Conservation (phyloP, 1,140 invertebrate species). For the Zaprionus capensis region DNA sequence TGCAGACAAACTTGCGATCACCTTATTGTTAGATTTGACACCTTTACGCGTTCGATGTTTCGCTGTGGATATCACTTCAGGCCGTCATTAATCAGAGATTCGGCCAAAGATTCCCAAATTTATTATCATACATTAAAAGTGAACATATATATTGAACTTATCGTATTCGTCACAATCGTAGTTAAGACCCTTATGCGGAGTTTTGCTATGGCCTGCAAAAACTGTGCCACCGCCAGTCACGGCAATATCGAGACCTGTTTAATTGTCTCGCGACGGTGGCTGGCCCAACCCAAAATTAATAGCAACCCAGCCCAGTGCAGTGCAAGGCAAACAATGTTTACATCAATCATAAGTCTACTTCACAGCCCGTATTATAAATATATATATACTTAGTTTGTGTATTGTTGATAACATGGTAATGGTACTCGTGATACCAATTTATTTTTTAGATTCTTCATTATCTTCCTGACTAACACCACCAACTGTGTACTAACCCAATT, state of each 20-base stretch:
- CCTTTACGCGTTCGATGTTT: conserved; percentile 8
- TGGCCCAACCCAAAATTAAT: conserved; percentile 23
- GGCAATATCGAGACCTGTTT: conserved; percentile 29
- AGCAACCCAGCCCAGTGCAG: neutral
- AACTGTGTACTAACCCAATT: conserved; percentile 44
- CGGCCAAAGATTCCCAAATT: conserved; percentile 10
- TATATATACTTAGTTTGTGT: neutral
- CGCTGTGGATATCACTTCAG: conserved; percentile 1
- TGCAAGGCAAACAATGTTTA: neutral
- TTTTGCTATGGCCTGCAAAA: conserved; percentile 29
- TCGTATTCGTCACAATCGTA: conserved; percentile 10
- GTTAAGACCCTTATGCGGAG: conserved; percentile 14
- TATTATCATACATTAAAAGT: conserved; percentile 19
- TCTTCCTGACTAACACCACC: neutral
- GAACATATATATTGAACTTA: neutral
- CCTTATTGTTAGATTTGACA: conserved; percentile 26
- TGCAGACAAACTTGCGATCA: neutral
- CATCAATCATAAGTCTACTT: neutral
- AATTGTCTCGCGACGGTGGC: conserved; percentile 19
- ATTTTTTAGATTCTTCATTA: neutral
- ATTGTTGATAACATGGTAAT: neutral
- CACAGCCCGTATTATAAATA: conserved; percentile 13
- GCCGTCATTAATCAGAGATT: conserved; percentile 34
- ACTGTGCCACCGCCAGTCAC: conserved; percentile 47
- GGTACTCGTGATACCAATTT: neutral